Evolutionary conservation across 2,113 vertebrate genomes (phyloP).

Genomic region (Dryoscopus gambensis): DNA sequence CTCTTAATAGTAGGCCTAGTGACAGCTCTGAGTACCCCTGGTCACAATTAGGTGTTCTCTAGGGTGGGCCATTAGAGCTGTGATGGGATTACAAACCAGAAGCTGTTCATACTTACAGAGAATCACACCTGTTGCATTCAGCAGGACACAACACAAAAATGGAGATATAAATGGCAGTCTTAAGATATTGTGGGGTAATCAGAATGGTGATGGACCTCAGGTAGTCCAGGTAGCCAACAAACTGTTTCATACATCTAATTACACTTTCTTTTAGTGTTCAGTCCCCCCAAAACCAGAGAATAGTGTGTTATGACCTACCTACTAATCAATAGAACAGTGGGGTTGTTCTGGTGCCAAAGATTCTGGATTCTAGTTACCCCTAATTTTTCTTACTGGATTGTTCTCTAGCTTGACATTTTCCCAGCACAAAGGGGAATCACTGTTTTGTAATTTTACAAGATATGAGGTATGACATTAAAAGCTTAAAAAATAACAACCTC

Average conservation of each 20-base stretch:
- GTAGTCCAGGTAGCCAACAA: neutral
- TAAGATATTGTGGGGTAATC: neutral
- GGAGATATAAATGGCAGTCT: neutral
- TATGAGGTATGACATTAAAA: fast-evolving
- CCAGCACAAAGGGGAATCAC: neutral
- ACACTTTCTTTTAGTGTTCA: neutral
- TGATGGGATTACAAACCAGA: neutral
- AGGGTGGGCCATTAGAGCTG: neutral
- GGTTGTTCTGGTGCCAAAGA: neutral
- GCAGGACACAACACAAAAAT: neutral
- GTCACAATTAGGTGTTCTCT: fast-evolving
- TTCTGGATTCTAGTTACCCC: neutral
- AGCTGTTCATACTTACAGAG: neutral
- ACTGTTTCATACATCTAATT: neutral
- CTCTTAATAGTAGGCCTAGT: too few relatives aligned
- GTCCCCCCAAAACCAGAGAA: fast-evolving
- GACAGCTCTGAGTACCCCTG: neutral
- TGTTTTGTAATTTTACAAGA: neutral
- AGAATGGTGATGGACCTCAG: neutral
- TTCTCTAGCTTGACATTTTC: neutral
- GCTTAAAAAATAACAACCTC: neutral
- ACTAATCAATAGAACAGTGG: neutral
- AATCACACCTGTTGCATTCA: neutral
- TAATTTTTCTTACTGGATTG: neutral
- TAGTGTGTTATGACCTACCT: neutral